These are phyloP conservation scores for Morus bassanus DNA, from an alignment of 2,797 vertebrate species.

Conservation along the genomic window DNA sequence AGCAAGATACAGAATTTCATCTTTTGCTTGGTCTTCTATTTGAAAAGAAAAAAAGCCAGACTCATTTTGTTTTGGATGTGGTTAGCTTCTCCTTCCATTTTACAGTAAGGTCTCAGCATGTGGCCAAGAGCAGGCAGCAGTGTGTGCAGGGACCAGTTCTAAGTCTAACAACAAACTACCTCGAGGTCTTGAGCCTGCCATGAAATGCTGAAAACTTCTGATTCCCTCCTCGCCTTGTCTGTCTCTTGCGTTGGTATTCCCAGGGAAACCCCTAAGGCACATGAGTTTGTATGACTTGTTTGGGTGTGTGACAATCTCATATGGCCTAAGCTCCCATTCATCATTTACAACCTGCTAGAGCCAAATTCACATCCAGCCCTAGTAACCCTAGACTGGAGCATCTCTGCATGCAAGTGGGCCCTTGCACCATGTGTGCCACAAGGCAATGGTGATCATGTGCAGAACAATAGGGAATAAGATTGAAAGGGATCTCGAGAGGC, in stretches of 20 bases:
- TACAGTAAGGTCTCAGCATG: neutral
- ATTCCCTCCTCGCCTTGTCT: neutral
- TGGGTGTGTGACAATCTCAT: neutral
- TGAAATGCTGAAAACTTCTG: neutral
- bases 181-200: neutral
- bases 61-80: neutral
- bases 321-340: neutral
- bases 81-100: neutral
- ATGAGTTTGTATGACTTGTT: neutral
- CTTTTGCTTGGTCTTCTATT: neutral
- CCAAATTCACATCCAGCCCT: neutral
- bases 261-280: neutral
- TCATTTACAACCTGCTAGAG: neutral
- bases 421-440: neutral
- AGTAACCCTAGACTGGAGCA: neutral
- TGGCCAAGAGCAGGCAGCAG: neutral
- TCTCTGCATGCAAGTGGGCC: no score
- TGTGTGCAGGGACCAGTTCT: neutral
- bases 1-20: neutral
- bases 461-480: neutral
- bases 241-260: neutral
- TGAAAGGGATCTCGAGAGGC: neutral
- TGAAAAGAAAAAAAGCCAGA: neutral
- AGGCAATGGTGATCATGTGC: neutral
- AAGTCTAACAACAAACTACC: neutral